Base-by-base conservation (phyloP, 2,888 invertebrate genomes). In the Galerucella calmariensis region DNA sequence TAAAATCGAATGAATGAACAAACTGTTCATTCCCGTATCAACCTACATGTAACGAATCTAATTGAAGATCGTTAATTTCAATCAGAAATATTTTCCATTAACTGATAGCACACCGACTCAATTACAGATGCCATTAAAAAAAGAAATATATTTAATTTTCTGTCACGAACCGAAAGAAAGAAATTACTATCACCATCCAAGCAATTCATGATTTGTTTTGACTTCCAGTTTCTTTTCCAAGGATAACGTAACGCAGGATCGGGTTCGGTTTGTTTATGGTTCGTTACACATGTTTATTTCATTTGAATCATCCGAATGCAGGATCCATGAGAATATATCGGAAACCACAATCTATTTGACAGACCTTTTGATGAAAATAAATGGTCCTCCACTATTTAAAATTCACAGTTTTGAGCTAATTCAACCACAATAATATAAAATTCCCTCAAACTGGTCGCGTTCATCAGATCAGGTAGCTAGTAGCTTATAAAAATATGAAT, bases 161-260 rank as follows among this genome's bases (percentile, higher is more conserved):
- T 62, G 62, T 27, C 62, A 62, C 44, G 58, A 58, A 44, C 44
- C 27, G 24, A 58, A 58, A 68, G 68, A 68, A 68, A 68, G 68
- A 68, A 68, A 68, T 68, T 68, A 68, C 58, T 59, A 20, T 68
- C 58, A 58, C 58, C 68, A 68, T 68, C 20, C 58, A 14, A 68
- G 68, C 68, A 44, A 20, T 67, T 58, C 58, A 59, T 68, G 68
- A 68, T 68, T 68, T 68, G 68, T 68, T 68, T 68, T 68, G 68
- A 68, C 68, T 68, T 68, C 58, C 16, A 46, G 16, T 44, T 56
- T 56, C 58, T 20, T 68, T 58, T 35, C 53, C 14, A 44, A 56
- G 35, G 24, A 58, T 46, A 58, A 41, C 14, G 20, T 66, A 2
- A 14, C 1, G 8, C 51, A 67, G 67, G 16, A 24, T 14, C 51